Evolutionary conservation across 2,888 invertebrate genomes (phyloP), one percentile per base, ranked within the genome.

Genomic region (Calameuta pallipes): DNA sequence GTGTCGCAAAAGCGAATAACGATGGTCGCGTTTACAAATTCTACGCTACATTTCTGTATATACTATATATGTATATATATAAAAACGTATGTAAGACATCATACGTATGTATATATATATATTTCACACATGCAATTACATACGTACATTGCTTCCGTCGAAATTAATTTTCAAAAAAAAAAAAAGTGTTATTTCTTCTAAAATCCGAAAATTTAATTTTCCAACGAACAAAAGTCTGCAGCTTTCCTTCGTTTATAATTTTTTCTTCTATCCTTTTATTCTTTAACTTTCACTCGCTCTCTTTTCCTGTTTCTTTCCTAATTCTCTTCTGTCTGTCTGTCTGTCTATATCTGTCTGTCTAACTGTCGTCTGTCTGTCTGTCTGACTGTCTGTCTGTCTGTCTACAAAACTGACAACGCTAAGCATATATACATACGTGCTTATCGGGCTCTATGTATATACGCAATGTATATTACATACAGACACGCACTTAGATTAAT

Each of bases 341-440:
- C 41, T 41, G 15, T 41, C 41, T 41, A 2, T 41, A 23, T 41
- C 41, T 41, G 41, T 41, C 41, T 56, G 56, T 56, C 23, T 56
- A 23, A 23, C 56, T 56, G 56, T 56, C 56, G 41, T 41, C 41
- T 41, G 41, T 41, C 41, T 23, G 23, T 56, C 56, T 56, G 56
- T 41, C 41, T 41, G 15, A 4, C 41, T 41, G 41, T 56, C 56
- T 56, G 56, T 56, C 56, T 56, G 56, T 56, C 56, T 56, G 41
- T 41, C 41, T 41, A 41, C 41, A 80, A 70, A 74, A 75, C 87
- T 77, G 41, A 79, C 68, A 74, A 74, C 76, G 71, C 74, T 74
- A 75, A 87, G 87, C 87, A 87, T 89, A 89, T 88, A 88, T 85
- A 88, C 88, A 88, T 87, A 89, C 69, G 36, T 70, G 34, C 36